A percentile compares a stretch with the other conserved stretches of the same genome.
These are phyloP conservation scores for Corapipo altera DNA, from an alignment of 2,113 vertebrate genomes.

Conservation along the genomic window DNA sequence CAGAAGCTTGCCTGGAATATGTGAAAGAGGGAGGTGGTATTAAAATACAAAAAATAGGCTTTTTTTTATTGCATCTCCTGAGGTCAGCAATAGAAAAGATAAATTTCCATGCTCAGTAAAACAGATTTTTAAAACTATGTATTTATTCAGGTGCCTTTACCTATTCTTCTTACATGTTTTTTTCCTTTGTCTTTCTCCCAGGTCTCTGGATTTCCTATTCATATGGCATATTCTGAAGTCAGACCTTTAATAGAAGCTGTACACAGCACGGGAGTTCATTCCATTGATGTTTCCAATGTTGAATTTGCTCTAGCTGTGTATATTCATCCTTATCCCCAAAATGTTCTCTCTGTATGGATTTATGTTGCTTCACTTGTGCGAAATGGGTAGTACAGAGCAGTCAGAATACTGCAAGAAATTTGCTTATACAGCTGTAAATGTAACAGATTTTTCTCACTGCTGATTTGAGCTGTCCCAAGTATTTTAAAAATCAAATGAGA, in stretches of 20 bases:
- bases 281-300: conserved; percentile 78
- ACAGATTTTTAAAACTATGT: not conserved
- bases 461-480: not conserved
- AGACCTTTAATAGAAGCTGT: conserved; percentile 87
- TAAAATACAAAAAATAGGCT: not conserved
- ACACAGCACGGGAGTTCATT: conserved; percentile 92
- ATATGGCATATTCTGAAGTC: conserved; percentile 90
- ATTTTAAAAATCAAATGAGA: not conserved
- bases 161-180: not conserved
- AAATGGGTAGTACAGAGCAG: conserved; percentile 41
- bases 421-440: not conserved
- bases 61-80: not conserved
- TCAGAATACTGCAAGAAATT: not conserved
- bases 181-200: conserved; percentile 29
- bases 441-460: not conserved
- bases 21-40: not conserved
- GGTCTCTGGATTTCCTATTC: conserved; percentile 95
- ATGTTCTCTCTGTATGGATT: conserved; percentile 92
- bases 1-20: not conserved
- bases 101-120: not conserved
- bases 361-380: conserved; percentile 91
- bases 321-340: conserved; percentile 90
- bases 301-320: conserved; percentile 96
- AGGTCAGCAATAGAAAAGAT: not conserved
- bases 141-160: not conserved